These are phyloP conservation scores for Drosophila parthenogenetica DNA, from an alignment of 2,888 invertebrate species.

Conservation along the genomic window DNA sequence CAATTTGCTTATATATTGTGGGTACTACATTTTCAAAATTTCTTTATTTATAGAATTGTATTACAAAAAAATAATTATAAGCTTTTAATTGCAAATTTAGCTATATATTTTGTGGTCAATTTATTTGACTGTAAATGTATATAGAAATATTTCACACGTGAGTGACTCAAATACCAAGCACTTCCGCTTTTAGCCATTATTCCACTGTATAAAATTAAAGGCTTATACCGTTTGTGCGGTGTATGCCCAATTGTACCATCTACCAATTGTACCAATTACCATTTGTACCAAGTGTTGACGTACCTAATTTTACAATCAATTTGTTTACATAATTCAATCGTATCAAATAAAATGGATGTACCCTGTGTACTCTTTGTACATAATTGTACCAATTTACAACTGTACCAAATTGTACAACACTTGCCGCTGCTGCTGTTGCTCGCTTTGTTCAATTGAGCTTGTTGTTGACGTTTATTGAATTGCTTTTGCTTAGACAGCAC, in stretches of 20 bases:
- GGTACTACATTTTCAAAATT: background rate
- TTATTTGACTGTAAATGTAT: background rate
- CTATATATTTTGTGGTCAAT: background rate
- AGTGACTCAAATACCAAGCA: constrained; percentile 14
- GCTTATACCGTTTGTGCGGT: no score
- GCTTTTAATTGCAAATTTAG: background rate
- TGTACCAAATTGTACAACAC: constrained; percentile 7
- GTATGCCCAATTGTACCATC: no score
- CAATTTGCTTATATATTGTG: constrained; percentile 1
- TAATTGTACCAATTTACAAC: constrained; percentile 28
- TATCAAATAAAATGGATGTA: background rate
- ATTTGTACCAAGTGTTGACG: no score
- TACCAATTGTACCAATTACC: no score
- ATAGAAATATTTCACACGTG: constrained; percentile 8
- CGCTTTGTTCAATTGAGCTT: constrained; percentile 43
- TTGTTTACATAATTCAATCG: background rate
- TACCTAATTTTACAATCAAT: background rate
- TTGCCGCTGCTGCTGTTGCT: constrained; percentile 26
- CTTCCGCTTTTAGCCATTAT: constrained; percentile 35
- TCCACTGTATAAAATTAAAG: background rate
- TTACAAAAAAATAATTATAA: background rate
- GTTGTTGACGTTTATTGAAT: constrained; percentile 43
- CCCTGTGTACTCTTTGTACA: constrained; percentile 5
- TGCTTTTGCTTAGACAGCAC: constrained; percentile 45
- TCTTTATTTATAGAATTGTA: background rate